Base-by-base conservation (phyloP, 2,888 invertebrate species). In the Ptychoptera contaminata region DNA sequence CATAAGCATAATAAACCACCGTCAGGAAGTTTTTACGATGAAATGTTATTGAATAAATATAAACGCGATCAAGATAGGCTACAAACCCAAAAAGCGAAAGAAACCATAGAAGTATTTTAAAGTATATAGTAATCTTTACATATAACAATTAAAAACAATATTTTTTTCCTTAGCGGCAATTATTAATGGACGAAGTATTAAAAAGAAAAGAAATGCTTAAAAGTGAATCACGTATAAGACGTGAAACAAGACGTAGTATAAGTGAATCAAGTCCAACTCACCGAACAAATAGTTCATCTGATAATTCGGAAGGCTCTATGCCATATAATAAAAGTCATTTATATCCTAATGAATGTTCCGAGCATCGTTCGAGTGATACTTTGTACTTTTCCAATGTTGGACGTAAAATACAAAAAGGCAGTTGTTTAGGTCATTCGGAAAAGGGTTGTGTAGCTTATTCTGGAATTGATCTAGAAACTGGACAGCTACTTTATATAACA, bases 11-110 rank as follows among this genome's bases (percentile, higher is more conserved):
- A 90, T 59, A 85, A 82, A 58, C 86, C 88, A 1, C 78, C 77
- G 0, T 71, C 72, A 42, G 72, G 82, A 47, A 92, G 92, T 8
- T 90, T 85, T 61, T 90, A 92, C 55, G 92, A 93, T 49, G 85
- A 92, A 67, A 93, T 93, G 92, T 61, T 88, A 9, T 72, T 74
- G 42, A 73, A 80, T 43, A 76, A 79, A 49, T 74, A 76, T 52
- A 76, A 79, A 57, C 70, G 73, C 51, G 75, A 81, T 53, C 72
- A 77, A 53, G 67, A 72, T 44, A 74, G 77, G 52, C 63, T 73
- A 38, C 70, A 77, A 47, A 71, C 76, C 43, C 68, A 77, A 52
- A 69, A 76, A 55, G 67, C 73, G 11, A 77, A 79, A 52, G 77
- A 79, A 56, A 75, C 78, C 50, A 73, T 77, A 58, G 74, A 23